A percentile compares a stretch with the other conserved stretches of the same genome.
Conservation (phyloP, 2,888 invertebrate species). For the Ellobium chinense region DNA sequence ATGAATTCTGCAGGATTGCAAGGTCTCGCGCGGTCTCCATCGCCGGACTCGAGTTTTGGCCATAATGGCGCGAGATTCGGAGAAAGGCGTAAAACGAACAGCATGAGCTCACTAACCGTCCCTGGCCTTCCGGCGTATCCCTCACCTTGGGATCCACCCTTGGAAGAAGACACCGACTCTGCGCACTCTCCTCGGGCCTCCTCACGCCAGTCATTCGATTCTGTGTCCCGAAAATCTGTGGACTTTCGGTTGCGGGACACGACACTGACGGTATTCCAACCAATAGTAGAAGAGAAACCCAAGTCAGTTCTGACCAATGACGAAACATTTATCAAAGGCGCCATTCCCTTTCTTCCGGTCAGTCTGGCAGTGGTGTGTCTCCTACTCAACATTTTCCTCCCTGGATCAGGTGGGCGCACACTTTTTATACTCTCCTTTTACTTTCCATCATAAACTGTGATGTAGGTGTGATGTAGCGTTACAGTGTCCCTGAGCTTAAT, state of each 20-base stretch:
- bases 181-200: slow-evolving; percentile 51
- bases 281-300: slow-evolving; percentile 52
- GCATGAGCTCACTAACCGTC: slow-evolving; percentile 51
- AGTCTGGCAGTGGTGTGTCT: slow-evolving; percentile 93
- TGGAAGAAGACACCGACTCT: slow-evolving; percentile 47
- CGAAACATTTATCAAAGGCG: slow-evolving; percentile 91
- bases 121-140: slow-evolving; percentile 28
- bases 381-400: slow-evolving; percentile 88
- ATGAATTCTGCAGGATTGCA: background rate
- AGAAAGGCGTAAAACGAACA: slow-evolving; percentile 39
- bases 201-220: slow-evolving; percentile 47
- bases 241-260: slow-evolving; percentile 51
- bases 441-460: no score
- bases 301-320: slow-evolving; percentile 59
- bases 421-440: background rate
- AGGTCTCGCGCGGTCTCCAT: background rate
- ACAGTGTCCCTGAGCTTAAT: no score
- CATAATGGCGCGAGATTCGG: background rate
- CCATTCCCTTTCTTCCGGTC: slow-evolving; percentile 93
- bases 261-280: background rate
- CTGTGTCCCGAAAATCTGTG: slow-evolving; percentile 54
- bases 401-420: slow-evolving; percentile 86
- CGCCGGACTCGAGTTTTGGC: slow-evolving; percentile 1
- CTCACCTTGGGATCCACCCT: slow-evolving; percentile 8
- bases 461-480: no score